Conservation (phyloP, 2,797 vertebrate genomes). For the Myotis pilosus region DNA sequence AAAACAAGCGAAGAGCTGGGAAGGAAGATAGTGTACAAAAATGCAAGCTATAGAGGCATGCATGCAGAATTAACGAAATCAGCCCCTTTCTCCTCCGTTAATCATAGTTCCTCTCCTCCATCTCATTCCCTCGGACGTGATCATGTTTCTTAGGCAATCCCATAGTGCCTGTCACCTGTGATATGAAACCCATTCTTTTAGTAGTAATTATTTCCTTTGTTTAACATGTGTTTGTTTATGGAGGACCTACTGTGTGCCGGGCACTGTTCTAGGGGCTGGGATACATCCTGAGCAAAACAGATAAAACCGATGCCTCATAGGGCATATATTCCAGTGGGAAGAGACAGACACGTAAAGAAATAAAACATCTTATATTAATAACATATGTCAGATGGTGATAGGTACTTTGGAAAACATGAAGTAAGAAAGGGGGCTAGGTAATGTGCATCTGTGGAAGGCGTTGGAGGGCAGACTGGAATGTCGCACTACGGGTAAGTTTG, state of each 20-base stretch:
- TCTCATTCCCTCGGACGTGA: neutral
- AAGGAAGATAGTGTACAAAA: neutral
- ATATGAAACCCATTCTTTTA: neutral
- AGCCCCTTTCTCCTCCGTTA: neutral
- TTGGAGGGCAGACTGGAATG: too few relatives aligned
- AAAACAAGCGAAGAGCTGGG: neutral
- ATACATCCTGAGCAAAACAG: neutral
- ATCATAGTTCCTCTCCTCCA: neutral
- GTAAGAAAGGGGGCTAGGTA: neutral
- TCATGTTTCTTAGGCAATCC: neutral
- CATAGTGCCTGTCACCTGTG: neutral
- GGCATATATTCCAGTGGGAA: neutral
- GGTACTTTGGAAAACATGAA: neutral
- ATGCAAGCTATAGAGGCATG: neutral
- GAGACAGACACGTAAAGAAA: neutral
- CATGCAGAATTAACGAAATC: neutral
- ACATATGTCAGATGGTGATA: neutral
- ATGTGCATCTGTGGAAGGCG: accelerated
- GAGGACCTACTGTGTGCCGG: neutral
- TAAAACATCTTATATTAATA: neutral
- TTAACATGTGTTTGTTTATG: neutral
- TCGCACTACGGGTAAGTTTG: neutral
- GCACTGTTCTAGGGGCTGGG: neutral
- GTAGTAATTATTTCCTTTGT: neutral
- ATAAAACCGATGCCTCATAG: neutral